A percentile compares a stretch with the other conserved stretches of the same genome.
Evolutionary conservation across 1,140 invertebrate species (phyloP).

Genomic region (Dinothrombium tinctorium): DNA sequence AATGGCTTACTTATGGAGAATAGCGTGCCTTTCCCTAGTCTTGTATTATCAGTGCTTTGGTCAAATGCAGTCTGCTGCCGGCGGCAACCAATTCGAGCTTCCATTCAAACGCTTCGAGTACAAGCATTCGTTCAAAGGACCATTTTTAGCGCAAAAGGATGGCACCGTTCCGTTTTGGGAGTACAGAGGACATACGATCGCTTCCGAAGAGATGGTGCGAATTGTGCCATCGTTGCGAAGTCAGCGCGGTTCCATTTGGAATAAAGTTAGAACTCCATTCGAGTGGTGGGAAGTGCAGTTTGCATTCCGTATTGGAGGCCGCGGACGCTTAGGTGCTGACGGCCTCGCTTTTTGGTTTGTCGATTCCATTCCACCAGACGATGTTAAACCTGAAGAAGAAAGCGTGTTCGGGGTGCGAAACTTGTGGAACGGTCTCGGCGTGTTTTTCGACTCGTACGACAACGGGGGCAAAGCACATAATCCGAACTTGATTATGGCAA

Average conservation of each 20-base stretch:
- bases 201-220: slow-evolving; percentile 82
- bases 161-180: slow-evolving; percentile 94
- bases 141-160: slow-evolving; percentile 94
- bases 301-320: slow-evolving; percentile 73
- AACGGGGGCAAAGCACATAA: slow-evolving; percentile 97
- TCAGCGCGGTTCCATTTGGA: slow-evolving; percentile 89
- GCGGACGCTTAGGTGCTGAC: slow-evolving; percentile 93
- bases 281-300: slow-evolving; percentile 93
- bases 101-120: slow-evolving; percentile 71
- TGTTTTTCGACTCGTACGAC: slow-evolving; percentile 97
- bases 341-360: slow-evolving; percentile 34
- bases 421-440: slow-evolving; percentile 72
- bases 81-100: slow-evolving; percentile 6
- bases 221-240: slow-evolving; percentile 80
- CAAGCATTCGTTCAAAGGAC: slow-evolving; percentile 95
- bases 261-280: slow-evolving; percentile 52
- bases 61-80: not conserved
- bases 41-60: slow-evolving; percentile 1
- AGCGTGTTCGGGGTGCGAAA: slow-evolving; percentile 89
- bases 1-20: too few species aligned
- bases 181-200: slow-evolving; percentile 94
- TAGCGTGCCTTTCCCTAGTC: not conserved
- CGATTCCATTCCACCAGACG: too few species aligned
- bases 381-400: slow-evolving; percentile 32
- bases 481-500: slow-evolving; percentile 76